Evolutionary conservation across 2,797 vertebrate species (phyloP).

Genomic region (Danionella dracula): DNA sequence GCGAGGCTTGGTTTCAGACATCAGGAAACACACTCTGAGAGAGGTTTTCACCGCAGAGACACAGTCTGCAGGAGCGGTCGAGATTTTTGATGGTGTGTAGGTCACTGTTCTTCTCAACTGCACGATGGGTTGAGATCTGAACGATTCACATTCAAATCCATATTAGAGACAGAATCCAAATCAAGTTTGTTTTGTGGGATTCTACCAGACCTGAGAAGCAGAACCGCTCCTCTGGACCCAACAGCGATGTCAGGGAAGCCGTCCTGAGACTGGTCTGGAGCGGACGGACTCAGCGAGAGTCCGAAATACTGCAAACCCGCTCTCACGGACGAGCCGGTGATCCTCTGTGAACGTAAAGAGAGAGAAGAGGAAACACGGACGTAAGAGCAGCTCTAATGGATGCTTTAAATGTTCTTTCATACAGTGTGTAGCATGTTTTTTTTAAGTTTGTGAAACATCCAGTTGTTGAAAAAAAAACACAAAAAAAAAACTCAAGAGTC

Average conservation of each 20-base stretch:
- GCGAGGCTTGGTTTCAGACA: conserved; percentile 32
- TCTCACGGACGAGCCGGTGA: conserved; percentile 53
- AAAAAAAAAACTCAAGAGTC: too few species aligned
- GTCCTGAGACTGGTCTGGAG: conserved; percentile 70
- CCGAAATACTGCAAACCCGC: conserved; percentile 69
- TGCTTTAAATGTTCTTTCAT: too few species aligned
- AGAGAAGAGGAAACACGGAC: not conserved
- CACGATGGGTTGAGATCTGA: conserved; percentile 75
- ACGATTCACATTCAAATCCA: not conserved
- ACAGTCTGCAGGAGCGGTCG: conserved; percentile 54
- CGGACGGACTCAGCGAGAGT: conserved; percentile 64
- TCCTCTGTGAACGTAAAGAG: conserved; percentile 52
- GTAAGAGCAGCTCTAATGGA: too few species aligned
- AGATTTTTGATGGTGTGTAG: conserved; percentile 56
- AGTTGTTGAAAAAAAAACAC: too few species aligned
- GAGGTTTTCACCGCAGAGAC: not conserved
- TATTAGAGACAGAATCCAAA: too few species aligned
- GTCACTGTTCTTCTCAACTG: conserved; percentile 44
- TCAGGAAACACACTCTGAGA: conserved; percentile 59
- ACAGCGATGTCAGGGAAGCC: conserved; percentile 69
- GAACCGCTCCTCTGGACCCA: conserved; percentile 66
- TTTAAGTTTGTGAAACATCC: too few species aligned
- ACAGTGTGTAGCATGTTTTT: too few species aligned
- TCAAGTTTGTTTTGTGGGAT: not conserved
- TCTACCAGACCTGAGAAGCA: conserved; percentile 70